Evolutionary conservation across 2,888 invertebrate genomes (phyloP), one percentile per base, ranked within the genome.

Genomic region (Eumacrocentrus americanus): DNA sequence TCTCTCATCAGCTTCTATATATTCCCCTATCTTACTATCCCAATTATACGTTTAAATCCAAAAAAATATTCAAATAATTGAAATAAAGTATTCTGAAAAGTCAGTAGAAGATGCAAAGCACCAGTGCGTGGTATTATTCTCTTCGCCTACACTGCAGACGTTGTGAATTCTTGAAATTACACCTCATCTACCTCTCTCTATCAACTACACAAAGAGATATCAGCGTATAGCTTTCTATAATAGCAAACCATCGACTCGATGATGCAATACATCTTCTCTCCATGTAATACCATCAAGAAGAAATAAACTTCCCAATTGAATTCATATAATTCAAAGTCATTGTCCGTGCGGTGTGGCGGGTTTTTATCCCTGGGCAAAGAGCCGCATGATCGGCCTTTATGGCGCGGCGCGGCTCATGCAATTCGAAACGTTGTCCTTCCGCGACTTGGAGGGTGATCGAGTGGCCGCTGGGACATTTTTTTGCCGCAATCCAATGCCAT

Each of bases 51-150:
- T n/a, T n/a, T n/a, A n/a, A n/a, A n/a, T n/a, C n/a, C n/a, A 16
- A 18, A 42, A n/a, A 20, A 18, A 20, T 18, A 18, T 42, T 11
- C 9, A 42, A 18, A 18, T 42, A 18, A 42, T 11, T 42, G 20
- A n/a, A 42, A 42, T 11, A 18, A 42, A 18, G 20, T 42, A 42
- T 42, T 11, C 11, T 42, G 5, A 16, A 42, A n/a, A 42, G 11
- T n/a, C n/a, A 42, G 42, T 18, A n/a, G 18, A 42, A 23, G 12
- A 46, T 46, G 46, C 12, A 25, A n/a, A 46, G n/a, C n/a, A n/a
- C n/a, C n/a, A n/a, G 37, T 37, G 56, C 56, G 56, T 56, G 56
- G 56, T 56, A 48, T 38, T n/a, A n/a, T n/a, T n/a, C n/a, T n/a
- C n/a, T n/a, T n/a, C n/a, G n/a, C n/a, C n/a, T n/a, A n/a, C n/a